Percentiles rank a stretch among this genome's conserved stretches.
Evolutionary conservation across 2,113 vertebrate species (phyloP).

Genomic region (Steatornis caripensis): DNA sequence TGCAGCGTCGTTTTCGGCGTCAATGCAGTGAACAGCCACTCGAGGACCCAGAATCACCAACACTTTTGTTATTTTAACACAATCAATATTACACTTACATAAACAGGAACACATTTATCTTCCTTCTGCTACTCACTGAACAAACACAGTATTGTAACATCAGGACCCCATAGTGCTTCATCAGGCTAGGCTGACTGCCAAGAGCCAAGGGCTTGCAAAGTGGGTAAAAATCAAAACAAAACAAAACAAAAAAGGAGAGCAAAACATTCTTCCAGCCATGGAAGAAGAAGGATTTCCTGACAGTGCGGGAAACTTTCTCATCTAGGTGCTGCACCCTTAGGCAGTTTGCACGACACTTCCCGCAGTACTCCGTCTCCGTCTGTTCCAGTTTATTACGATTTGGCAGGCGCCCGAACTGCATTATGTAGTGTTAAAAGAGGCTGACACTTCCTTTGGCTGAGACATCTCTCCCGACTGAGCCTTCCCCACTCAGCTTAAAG

Average conservation of each 20-base stretch:
- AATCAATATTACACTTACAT: background rate
- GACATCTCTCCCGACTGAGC: slow-evolving; percentile 22
- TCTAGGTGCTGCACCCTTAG: background rate
- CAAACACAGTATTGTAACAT: background rate
- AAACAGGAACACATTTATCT: background rate
- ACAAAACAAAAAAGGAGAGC: background rate
- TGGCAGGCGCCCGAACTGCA: background rate
- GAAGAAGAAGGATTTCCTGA: background rate
- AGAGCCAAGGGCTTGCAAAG: background rate
- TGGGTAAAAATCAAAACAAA: accelerated
- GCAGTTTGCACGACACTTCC: background rate
- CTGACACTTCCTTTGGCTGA: slow-evolving; percentile 10
- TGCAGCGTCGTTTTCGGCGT: too few species aligned
- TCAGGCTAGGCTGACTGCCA: slow-evolving; percentile 26
- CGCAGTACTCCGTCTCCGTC: background rate
- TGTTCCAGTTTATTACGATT: slow-evolving; percentile 29
- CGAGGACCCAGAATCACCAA: too few species aligned
- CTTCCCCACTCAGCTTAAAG: background rate
- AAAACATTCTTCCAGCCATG: background rate
- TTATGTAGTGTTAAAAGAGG: slow-evolving; percentile 10
- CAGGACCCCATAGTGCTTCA: background rate
- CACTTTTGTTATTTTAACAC: too few species aligned
- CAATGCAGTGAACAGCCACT: too few species aligned
- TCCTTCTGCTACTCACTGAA: slow-evolving; percentile 12
- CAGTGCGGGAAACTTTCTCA: background rate